Conservation (phyloP, 1,140 invertebrate species). For the Zaprionus nigranus region DNA sequence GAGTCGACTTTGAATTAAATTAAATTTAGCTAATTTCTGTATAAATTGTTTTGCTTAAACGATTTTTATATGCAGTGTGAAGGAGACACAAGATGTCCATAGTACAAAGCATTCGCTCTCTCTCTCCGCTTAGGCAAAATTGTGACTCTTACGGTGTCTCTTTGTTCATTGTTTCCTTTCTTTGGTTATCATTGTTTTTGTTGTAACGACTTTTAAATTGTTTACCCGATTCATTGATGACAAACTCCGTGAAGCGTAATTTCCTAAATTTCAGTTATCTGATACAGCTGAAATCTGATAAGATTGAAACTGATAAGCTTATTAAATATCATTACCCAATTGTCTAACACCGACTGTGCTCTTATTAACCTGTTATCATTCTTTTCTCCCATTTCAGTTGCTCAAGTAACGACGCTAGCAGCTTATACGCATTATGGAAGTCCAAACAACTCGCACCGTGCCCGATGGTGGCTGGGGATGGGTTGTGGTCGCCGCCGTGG, state of each 20-base stretch:
- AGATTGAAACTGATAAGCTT: conserved; percentile 33
- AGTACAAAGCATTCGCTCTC: neutral
- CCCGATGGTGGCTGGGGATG: conserved; percentile 90
- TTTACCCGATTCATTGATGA: neutral
- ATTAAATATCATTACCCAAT: conserved; percentile 35
- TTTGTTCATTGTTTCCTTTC: conserved; percentile 5
- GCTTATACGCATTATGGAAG: conserved; percentile 44
- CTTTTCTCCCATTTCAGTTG: conserved; percentile 16
- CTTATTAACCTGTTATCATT: conserved; percentile 26
- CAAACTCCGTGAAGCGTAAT: neutral
- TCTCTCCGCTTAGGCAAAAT: neutral
- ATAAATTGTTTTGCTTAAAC: conserved; percentile 38
- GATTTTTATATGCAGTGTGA: conserved; percentile 5
- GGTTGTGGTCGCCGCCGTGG: conserved; percentile 87
- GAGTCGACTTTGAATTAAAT: conserved; percentile 55
- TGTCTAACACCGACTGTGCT: conserved; percentile 5
- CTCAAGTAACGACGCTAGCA: conserved; percentile 1
- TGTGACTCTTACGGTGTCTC: neutral
- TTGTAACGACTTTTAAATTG: conserved; percentile 18
- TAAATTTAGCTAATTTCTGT: conserved; percentile 64
- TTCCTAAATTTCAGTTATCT: conserved; percentile 1
- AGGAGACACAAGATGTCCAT: conserved; percentile 1
- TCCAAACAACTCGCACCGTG: conserved; percentile 47
- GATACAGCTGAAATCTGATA: conserved; percentile 27
- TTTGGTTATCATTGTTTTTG: conserved; percentile 5